A percentile compares a stretch with the other conserved stretches of the same genome.
Conservation (phyloP, 2,888 invertebrate genomes). For the Hypselothyrea guttata region DNA sequence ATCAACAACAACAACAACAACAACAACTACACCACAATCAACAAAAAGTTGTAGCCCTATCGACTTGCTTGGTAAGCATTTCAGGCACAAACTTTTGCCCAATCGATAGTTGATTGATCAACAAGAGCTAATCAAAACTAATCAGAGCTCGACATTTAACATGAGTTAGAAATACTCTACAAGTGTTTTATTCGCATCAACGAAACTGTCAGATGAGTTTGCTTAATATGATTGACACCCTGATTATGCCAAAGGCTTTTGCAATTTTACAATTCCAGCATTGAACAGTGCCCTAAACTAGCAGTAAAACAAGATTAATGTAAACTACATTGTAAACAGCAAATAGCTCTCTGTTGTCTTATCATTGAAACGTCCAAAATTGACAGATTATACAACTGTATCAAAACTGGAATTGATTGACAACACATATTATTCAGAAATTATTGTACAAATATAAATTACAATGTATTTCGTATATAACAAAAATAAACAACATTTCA, state of each 20-base stretch:
- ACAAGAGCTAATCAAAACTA: slow-evolving; percentile 13
- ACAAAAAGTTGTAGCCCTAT: slow-evolving; percentile 14
- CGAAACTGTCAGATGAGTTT: neutral
- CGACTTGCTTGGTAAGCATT: slow-evolving; percentile 22
- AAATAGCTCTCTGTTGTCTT: too few relatives aligned
- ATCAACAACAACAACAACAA: slow-evolving; percentile 4
- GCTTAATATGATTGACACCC: neutral
- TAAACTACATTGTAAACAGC: too few relatives aligned
- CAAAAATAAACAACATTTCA: too few relatives aligned
- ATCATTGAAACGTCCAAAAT: too few relatives aligned
- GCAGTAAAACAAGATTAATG: too few relatives aligned
- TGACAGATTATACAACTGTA: too few relatives aligned
- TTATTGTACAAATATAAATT: too few relatives aligned
- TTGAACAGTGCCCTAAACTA: too few relatives aligned
- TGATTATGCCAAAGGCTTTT: neutral
- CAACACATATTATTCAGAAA: too few relatives aligned
- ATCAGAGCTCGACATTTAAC: slow-evolving; percentile 19
- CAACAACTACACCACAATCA: neutral
- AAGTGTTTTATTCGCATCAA: neutral
- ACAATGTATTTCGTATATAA: too few relatives aligned
- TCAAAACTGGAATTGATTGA: too few relatives aligned
- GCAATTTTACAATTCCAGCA: too few relatives aligned
- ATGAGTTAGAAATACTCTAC: slow-evolving; percentile 3
- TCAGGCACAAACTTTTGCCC: slow-evolving; percentile 15
- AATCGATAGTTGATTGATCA: slow-evolving; percentile 22